Conservation (phyloP, 1,140 invertebrate species). For the Colletes gigas region DNA sequence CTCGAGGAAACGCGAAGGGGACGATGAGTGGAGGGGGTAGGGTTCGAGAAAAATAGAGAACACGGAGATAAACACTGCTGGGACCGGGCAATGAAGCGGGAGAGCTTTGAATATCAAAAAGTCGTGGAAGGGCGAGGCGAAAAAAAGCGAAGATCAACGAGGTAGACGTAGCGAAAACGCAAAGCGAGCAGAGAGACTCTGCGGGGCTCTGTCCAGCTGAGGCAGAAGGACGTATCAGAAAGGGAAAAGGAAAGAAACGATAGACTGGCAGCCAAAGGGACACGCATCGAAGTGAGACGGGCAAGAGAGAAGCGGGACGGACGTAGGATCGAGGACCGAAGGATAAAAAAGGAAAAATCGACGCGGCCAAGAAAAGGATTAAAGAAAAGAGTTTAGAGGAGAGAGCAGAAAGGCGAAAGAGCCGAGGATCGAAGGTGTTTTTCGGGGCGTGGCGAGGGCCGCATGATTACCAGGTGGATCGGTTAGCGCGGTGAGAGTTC, state of each 20-base stretch:
- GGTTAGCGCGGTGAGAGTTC: conserved; percentile 81
- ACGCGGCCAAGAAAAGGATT: conserved; percentile 27
- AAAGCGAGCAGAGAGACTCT: not conserved
- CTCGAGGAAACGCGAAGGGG: not conserved
- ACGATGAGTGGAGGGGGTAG: not conserved
- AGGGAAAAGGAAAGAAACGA: too few species aligned
- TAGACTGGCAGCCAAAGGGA: not conserved
- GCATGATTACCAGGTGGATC: conserved; percentile 80
- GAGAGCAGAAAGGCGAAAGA: conserved; percentile 40
- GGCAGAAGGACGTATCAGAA: too few species aligned
- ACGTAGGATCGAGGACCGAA: not conserved
- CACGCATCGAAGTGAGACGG: not conserved
- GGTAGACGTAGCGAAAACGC: not conserved
- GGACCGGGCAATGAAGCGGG: not conserved
- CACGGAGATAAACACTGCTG: not conserved
- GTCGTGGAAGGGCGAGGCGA: not conserved
- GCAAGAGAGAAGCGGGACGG: not conserved
- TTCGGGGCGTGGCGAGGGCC: conserved; percentile 79
- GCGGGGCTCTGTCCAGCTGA: not conserved
- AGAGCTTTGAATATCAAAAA: conserved; percentile 18
- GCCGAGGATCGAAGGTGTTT: conserved; percentile 78
- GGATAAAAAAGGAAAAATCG: conserved; percentile 7
- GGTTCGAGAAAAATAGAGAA: not conserved
- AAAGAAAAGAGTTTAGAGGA: conserved; percentile 13
- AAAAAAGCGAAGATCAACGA: not conserved